These are phyloP conservation scores for Argya squamiceps DNA, from an alignment of 2,797 vertebrate species.

Conservation along the genomic window DNA sequence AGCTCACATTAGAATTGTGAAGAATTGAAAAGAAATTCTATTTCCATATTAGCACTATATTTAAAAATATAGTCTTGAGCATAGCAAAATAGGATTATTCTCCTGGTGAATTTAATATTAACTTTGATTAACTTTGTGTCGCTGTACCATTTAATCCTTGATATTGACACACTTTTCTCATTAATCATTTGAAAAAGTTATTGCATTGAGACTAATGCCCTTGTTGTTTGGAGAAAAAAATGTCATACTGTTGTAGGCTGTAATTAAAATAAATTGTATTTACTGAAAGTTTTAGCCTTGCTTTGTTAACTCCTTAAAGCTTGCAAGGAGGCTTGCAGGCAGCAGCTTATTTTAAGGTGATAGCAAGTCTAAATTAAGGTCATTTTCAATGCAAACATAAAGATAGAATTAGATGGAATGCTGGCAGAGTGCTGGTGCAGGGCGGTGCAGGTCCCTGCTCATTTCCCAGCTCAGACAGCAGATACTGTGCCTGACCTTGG, in stretches of 20 bases:
- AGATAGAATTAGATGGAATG: not conserved
- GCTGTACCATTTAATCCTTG: conserved; percentile 50
- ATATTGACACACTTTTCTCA: conserved; percentile 69
- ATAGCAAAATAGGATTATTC: conserved; percentile 46
- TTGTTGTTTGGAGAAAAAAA: conserved; percentile 59
- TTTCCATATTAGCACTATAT: conserved; percentile 31
- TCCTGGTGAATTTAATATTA: conserved; percentile 57
- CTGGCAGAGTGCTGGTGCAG: not conserved
- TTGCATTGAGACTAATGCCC: conserved; percentile 52
- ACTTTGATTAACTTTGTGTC: conserved; percentile 28
- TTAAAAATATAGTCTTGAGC: conserved; percentile 61
- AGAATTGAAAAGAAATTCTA: not conserved
- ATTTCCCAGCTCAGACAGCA: not conserved
- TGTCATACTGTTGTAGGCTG: not conserved
- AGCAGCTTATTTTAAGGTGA: not conserved
- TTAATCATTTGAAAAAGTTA: conserved; percentile 72
- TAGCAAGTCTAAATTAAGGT: not conserved
- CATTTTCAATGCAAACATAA: not conserved
- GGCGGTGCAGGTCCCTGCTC: not conserved
- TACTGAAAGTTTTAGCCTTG: not conserved
- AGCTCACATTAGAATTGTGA: not conserved
- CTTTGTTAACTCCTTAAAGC: not conserved
- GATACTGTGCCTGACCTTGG: conserved; percentile 24
- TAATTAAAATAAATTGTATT: not conserved
- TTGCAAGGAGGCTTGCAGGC: not conserved